Evolutionary conservation across 2,888 invertebrate genomes (phyloP), one percentile per base, ranked within the genome.

Genomic region (Erebia epiphron): DNA sequence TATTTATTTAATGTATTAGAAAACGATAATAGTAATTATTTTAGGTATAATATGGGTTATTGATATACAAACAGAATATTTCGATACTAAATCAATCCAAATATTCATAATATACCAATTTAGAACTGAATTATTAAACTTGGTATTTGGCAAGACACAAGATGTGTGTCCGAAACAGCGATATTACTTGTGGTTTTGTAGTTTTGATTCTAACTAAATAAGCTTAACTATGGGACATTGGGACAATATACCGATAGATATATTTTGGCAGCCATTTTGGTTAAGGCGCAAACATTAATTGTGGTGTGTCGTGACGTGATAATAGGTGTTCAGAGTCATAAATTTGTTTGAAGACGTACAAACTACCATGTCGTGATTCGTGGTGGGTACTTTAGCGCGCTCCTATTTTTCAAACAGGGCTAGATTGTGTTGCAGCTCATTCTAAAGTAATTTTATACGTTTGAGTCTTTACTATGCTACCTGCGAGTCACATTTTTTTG

Each of bases 1-100:
- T 65, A 41, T 69, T 43, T 69, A 41, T 60, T 11, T 21, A 43
- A 26, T 64, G 58, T 64, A 69, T 50, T 26, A 35, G 56, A 49
- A 49, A 49, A 18, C 3, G 49, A 62, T 57, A 18, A n/a, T 50
- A 14, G 7, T 50, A 50, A n/a, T 50, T 13, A 35, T 13, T 58
- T 9, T 16, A 60, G 10, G 60, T n/a, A 35, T 58, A 58, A 58
- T 35, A 58, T 26, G n/a, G 57, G 14, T 4, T 35, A 14, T 8
- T 60, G 43, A 11, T 60, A n/a, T 26, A 49, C 14, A 14, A 18
- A 63, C 49, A n/a, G 8, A 11, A 26, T 63, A 50, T 50, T 63
- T 63, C 11, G 50, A 35, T 63, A 41, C 16, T 56, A 16, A 16
- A 65, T 54, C 41, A 54, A 56, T 63, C 26, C 41, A 65, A 54